phyloP scores from a whole-genome alignment of 2,888 invertebrate genomes.

The Hoplodrina blanda region DNA sequence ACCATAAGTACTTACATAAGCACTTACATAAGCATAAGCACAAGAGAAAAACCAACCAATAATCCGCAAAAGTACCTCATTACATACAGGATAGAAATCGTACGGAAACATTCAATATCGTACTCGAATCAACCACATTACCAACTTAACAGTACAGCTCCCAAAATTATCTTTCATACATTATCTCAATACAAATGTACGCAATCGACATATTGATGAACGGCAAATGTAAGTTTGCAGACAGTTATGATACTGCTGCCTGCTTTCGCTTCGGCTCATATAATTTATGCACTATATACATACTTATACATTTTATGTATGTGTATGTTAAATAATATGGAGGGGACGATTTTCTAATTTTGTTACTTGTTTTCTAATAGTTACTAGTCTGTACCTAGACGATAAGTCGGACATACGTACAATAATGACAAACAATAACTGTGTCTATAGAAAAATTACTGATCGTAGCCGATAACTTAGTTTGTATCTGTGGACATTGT shows the following conservation, averaged over 20 bases:
- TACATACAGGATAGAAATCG: slow-evolving; percentile 69
- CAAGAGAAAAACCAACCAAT: slow-evolving; percentile 40
- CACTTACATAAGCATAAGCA: slow-evolving; percentile 1
- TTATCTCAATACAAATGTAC: slow-evolving; percentile 19
- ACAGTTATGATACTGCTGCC: slow-evolving; percentile 32
- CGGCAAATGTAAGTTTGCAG: slow-evolving; percentile 53
- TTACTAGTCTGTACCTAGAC: background rate
- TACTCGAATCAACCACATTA: slow-evolving; percentile 48
- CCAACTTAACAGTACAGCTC: slow-evolving; percentile 23
- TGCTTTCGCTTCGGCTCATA: slow-evolving; percentile 56
- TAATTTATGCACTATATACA: slow-evolving; percentile 50
- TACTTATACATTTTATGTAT: slow-evolving; percentile 41
- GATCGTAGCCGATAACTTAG: background rate
- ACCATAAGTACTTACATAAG: slow-evolving; percentile 5
- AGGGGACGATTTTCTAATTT: slow-evolving; percentile 26
- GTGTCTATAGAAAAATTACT: background rate
- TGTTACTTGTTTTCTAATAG: slow-evolving; percentile 7
- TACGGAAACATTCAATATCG: slow-evolving; percentile 63
- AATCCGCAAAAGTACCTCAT: slow-evolving; percentile 33
- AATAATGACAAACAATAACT: background rate
- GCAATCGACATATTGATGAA: slow-evolving; percentile 15
- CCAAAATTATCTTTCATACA: slow-evolving; percentile 22
- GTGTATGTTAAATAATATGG: slow-evolving; percentile 44
- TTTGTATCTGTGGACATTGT: too few relatives aligned
- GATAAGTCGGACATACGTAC: background rate